phyloP scores from a whole-genome alignment of 2,888 invertebrate species.

The Arenicola marina region DNA sequence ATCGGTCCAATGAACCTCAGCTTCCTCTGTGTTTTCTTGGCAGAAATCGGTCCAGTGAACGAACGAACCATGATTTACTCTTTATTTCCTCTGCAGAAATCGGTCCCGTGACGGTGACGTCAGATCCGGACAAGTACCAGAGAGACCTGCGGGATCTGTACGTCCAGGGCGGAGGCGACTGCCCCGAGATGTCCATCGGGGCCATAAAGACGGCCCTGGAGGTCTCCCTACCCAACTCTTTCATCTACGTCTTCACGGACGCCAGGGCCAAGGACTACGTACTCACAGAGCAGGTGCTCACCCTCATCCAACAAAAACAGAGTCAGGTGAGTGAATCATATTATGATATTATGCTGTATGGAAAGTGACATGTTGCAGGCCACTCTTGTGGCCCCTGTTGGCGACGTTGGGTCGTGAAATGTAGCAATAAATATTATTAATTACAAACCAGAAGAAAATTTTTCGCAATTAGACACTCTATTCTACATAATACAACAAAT shows the following conservation, averaged over 20 bases:
- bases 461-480: too few relatives aligned
- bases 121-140: constrained; percentile 69
- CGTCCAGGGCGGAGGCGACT: constrained; percentile 75
- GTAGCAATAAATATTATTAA: too few relatives aligned
- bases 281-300: constrained; percentile 69
- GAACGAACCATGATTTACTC: constrained; percentile 1
- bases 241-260: constrained; percentile 78
- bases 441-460: too few relatives aligned
- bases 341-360: neutral
- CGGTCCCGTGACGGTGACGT: constrained; percentile 71
- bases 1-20: too few relatives aligned
- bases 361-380: neutral
- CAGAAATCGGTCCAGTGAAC: too few relatives aligned
- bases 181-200: constrained; percentile 70
- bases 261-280: constrained; percentile 73
- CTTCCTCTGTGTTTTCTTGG: too few relatives aligned
- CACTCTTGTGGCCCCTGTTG: too few relatives aligned
- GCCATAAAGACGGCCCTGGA: constrained; percentile 73
- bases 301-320: constrained; percentile 74
- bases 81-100: constrained; percentile 63
- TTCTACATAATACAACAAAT: too few relatives aligned
- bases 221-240: constrained; percentile 71
- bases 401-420: too few relatives aligned
- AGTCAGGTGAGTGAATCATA: constrained; percentile 67
- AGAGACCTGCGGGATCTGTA: constrained; percentile 66